Evolutionary conservation across 2,888 invertebrate species (phyloP).

Genomic region (Tipula unca): DNA sequence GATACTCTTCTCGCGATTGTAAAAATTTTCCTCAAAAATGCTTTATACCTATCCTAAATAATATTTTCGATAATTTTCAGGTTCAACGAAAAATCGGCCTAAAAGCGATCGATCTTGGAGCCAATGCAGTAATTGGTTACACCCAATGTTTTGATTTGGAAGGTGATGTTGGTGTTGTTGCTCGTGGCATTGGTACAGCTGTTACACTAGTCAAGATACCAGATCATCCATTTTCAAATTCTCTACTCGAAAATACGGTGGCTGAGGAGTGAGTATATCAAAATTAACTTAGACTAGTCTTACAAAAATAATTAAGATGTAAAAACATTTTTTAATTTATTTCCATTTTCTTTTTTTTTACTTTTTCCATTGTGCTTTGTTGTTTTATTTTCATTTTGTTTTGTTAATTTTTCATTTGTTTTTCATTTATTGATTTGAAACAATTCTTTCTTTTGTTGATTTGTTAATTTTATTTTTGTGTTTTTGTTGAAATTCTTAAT

Average conservation of each 20-base stretch:
- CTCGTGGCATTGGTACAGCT: conserved; percentile 87
- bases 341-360: conserved; percentile 1
- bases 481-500: background rate
- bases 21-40: too few relatives aligned
- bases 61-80: conserved; percentile 33
- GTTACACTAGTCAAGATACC: conserved; percentile 59
- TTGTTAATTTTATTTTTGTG: background rate
- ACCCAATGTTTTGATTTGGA: conserved; percentile 92
- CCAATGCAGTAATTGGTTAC: conserved; percentile 92
- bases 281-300: conserved; percentile 9
- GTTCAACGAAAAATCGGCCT: conserved; percentile 87
- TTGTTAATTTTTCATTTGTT: conserved; percentile 9
- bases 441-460: background rate
- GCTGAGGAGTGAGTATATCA: conserved; percentile 53
- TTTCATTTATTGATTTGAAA: background rate
- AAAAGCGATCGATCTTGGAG: conserved; percentile 87
- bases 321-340: background rate
- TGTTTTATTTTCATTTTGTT: background rate
- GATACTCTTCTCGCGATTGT: too few relatives aligned
- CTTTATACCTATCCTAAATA: too few relatives aligned
- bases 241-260: conserved; percentile 39
- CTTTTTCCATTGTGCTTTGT: conserved; percentile 8
- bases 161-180: conserved; percentile 94
- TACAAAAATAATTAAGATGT: background rate
- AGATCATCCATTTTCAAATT: conserved; percentile 39